A percentile compares a stretch with the other conserved stretches of the same genome.
Conservation (phyloP, 2,113 vertebrate genomes). For the Columba janthina region DNA sequence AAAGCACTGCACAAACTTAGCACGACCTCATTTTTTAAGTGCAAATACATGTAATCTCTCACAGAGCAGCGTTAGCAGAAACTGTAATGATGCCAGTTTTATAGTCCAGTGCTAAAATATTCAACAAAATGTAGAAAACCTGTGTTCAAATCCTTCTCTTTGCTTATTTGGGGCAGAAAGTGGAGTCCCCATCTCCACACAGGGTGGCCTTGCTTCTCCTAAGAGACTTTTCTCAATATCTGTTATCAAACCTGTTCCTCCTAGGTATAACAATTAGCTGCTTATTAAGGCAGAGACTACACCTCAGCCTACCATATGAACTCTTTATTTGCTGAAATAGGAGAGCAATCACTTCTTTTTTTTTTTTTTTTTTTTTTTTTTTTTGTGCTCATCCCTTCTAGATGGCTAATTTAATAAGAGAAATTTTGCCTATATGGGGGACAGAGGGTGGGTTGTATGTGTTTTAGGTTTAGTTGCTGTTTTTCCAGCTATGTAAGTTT, state of each 20-base stretch:
- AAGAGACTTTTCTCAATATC: background rate
- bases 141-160: background rate
- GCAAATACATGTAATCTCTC: background rate
- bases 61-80: background rate
- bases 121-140: background rate
- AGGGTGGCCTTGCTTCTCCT: background rate
- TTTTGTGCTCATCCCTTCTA: background rate
- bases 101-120: background rate
- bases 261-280: background rate
- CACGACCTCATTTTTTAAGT: background rate
- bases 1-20: background rate
- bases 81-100: background rate
- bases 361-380: background rate
- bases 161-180: background rate
- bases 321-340: background rate
- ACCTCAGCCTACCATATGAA: background rate
- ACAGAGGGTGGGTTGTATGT: accelerated
- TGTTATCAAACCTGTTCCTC: background rate
- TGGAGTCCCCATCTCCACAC: background rate
- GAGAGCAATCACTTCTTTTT: background rate
- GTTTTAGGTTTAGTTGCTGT: background rate
- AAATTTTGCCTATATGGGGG: background rate
- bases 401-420: background rate
- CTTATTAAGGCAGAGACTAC: background rate
- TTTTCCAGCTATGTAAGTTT: background rate